Conservation (phyloP, 2,888 invertebrate species). For the Anthrax anthrax region DNA sequence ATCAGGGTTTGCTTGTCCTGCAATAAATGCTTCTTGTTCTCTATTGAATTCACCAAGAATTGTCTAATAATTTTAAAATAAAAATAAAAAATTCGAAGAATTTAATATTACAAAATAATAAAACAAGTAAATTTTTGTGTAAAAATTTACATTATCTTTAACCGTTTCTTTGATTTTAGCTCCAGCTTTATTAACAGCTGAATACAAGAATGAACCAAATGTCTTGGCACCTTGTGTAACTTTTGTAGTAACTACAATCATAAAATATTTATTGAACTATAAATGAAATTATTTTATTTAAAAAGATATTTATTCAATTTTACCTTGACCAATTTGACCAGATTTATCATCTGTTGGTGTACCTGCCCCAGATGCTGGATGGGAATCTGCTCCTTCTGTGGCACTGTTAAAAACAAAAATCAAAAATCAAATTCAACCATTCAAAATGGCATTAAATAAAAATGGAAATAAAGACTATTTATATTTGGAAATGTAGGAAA, state of each 20-base stretch:
- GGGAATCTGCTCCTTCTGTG: slow-evolving; percentile 81
- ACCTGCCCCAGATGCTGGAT: slow-evolving; percentile 61
- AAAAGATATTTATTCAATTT: slow-evolving; percentile 30
- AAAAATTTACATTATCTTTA: slow-evolving; percentile 76
- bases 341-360: slow-evolving; percentile 70
- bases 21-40: slow-evolving; percentile 92
- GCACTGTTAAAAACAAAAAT: slow-evolving; percentile 48
- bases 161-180: slow-evolving; percentile 93
- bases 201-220: slow-evolving; percentile 83
- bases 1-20: slow-evolving; percentile 59
- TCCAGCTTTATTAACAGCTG: slow-evolving; percentile 91
- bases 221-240: slow-evolving; percentile 81
- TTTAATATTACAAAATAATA: background rate
- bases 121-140: background rate
- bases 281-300: slow-evolving; percentile 19
- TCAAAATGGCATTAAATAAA: too few species aligned
- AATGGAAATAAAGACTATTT: too few species aligned
- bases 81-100: background rate
- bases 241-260: slow-evolving; percentile 62
- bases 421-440: too few species aligned
- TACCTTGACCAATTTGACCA: slow-evolving; percentile 62
- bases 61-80: slow-evolving; percentile 47
- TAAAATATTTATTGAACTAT: slow-evolving; percentile 4
- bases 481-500: too few species aligned
- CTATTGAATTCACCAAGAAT: slow-evolving; percentile 93